A percentile compares a stretch with the other conserved stretches of the same genome.
Evolutionary conservation across 2,888 invertebrate species (phyloP).

Genomic region (Acronicta alni): DNA sequence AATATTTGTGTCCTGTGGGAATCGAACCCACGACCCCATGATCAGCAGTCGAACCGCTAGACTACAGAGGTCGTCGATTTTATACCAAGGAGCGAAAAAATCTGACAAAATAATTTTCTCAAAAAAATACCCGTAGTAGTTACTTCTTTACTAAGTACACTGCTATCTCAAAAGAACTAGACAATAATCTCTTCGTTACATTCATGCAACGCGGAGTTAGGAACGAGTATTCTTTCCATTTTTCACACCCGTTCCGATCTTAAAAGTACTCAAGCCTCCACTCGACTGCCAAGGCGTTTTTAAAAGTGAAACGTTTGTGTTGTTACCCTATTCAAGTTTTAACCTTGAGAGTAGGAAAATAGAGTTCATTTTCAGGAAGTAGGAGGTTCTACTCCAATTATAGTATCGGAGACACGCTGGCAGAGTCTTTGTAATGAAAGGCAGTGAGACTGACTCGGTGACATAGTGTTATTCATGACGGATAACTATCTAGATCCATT

Average conservation of each 20-base stretch:
- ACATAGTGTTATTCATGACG: conserved; percentile 46
- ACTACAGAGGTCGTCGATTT: too few relatives aligned
- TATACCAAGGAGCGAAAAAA: too few relatives aligned
- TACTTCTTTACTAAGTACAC: too few relatives aligned
- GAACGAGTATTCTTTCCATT: conserved; percentile 61
- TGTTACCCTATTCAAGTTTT: conserved; percentile 42
- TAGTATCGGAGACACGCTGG: conserved; percentile 54
- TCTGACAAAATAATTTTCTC: too few relatives aligned
- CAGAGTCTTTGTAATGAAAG: conserved; percentile 73
- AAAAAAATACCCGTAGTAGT: too few relatives aligned
- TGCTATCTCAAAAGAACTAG: conserved; percentile 12
- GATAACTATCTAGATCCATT: conserved; percentile 43
- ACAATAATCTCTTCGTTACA: conserved; percentile 51
- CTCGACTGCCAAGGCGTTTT: conserved; percentile 68
- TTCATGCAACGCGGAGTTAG: conserved; percentile 43
- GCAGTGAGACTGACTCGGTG: conserved; percentile 52
- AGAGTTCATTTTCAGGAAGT: conserved; percentile 48
- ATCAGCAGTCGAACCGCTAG: too few relatives aligned
- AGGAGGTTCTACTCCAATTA: conserved; percentile 53
- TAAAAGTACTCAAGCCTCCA: conserved; percentile 68
- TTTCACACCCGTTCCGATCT: conserved; percentile 73
- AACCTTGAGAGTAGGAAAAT: conserved; percentile 42
- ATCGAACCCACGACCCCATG: too few relatives aligned
- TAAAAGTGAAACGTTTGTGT: conserved; percentile 73
- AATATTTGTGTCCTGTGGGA: too few relatives aligned